Evolutionary conservation across 2,113 vertebrate species (phyloP).

Genomic region (Gallinago undulata): DNA sequence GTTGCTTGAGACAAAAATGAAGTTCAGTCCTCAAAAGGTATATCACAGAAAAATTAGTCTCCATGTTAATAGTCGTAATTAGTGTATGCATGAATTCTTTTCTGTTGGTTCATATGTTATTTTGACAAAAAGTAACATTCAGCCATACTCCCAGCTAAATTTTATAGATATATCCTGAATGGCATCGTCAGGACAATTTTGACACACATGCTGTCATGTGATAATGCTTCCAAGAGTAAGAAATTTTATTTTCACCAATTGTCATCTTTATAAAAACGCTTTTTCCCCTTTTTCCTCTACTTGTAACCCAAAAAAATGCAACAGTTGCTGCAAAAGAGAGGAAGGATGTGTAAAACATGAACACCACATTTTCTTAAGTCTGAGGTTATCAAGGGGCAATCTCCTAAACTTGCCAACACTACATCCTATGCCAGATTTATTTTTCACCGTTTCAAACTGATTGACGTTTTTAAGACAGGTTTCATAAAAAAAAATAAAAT

Average conservation of each 20-base stretch:
- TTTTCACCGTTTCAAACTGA: neutral
- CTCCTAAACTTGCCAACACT: neutral
- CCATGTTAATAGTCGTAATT: neutral
- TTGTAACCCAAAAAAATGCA: neutral
- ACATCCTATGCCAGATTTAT: neutral
- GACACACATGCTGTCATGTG: neutral
- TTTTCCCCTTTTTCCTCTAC: neutral
- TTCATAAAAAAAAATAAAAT: neutral
- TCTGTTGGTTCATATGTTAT: neutral
- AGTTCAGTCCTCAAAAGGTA: neutral
- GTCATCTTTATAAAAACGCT: neutral
- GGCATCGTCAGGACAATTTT: neutral
- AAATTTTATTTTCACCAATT: neutral
- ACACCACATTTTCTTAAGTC: neutral
- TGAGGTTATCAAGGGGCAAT: neutral
- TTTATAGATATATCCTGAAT: neutral
- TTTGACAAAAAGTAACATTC: neutral
- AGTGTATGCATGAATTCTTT: neutral
- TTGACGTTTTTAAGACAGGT: neutral
- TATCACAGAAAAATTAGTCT: neutral
- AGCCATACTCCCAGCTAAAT: neutral
- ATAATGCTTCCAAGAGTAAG: neutral
- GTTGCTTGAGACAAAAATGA: rapidly evolving
- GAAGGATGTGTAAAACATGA: neutral
- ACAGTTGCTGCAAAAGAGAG: neutral